Base-by-base conservation (phyloP, 2,113 vertebrate species). In the Macrotus californicus region DNA sequence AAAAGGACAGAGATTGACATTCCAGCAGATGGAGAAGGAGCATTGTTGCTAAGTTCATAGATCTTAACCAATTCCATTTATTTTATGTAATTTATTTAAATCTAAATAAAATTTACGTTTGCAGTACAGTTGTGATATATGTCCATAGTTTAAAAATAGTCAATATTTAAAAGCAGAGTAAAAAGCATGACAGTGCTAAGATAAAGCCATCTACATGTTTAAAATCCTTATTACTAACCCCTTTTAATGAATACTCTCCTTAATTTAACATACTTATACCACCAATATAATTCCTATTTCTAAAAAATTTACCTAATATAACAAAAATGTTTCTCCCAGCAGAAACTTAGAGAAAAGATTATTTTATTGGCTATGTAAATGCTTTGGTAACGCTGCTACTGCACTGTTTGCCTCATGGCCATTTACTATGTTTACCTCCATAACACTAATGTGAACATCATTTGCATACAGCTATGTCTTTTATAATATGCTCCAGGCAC, bases 21-120 rank as follows among this genome's bases (percentile, higher is more conserved):
- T 67, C 7, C 7, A 43, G 41, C 43, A 39, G 4, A 34, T 11
- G 31, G 14, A 84, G 26, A 85, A 83, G 11, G 77, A 4, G 2
- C 64, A 80, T n/a, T 86, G 0, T 50, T 75, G 39, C 14, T 46
- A 34, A 19, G 52, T 84, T 16, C 43, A 80, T n/a, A 69, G 26
- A 72, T 56, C 24, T 50, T 85, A 85, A 56, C 2, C 13, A 66
- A 69, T 69, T 61, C 12, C 1, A 80, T 81, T 90, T 76, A 50
- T 84, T 80, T 70, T 34, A 76, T 54, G 2, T 75, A 31, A 41
- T 41, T 56, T 12, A 41, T 85, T 54, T 31, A 73, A 61, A 70
- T 75, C 80, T 41, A 73, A 67, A 59, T 46, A 93, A 91, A 84
- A 70, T 92, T 70, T 50, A 66, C 72, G 54, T 93, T 79, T 87